Conservation (phyloP, 2,113 vertebrate species). For the Cyprinodon brontotheroides region DNA sequence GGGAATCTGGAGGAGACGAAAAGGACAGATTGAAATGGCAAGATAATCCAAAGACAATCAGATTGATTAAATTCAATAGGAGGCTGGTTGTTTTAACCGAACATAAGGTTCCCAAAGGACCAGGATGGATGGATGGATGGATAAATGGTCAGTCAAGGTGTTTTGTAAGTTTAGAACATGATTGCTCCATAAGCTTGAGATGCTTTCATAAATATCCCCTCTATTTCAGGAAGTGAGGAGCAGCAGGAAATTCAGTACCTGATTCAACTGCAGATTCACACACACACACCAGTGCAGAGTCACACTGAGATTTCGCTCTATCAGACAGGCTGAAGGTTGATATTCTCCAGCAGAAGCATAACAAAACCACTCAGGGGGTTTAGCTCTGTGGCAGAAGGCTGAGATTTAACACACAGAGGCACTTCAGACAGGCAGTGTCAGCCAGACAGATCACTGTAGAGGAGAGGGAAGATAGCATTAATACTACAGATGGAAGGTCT, state of each 20-base stretch:
- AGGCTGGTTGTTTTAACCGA: neutral
- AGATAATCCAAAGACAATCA: neutral
- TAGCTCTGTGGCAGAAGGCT: constrained; percentile 48
- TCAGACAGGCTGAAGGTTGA: constrained; percentile 54
- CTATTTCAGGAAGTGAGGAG: constrained; percentile 16
- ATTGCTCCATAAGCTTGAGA: neutral
- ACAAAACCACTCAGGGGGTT: constrained; percentile 61
- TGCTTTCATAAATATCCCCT: constrained; percentile 3
- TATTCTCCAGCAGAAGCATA: constrained; percentile 51
- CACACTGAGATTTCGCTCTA: constrained; percentile 36
- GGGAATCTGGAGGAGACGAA: constrained; percentile 1
- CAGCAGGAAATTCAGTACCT: constrained; percentile 24
- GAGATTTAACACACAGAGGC: constrained; percentile 57
- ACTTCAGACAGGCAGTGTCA: constrained; percentile 57
- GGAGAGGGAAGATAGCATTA: constrained; percentile 52
- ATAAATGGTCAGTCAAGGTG: neutral
- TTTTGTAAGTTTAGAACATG: neutral
- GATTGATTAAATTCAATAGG: neutral
- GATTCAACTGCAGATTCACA: constrained; percentile 31
- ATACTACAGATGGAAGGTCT: constrained; percentile 50
- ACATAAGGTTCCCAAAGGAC: constrained; percentile 5
- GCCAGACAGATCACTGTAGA: constrained; percentile 51
- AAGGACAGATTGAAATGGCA: neutral
- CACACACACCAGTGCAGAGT: constrained; percentile 13
- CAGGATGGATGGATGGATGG: neutral